These are phyloP conservation scores for Pecten maximus DNA, from an alignment of 2,888 invertebrate species.

Conservation along the genomic window DNA sequence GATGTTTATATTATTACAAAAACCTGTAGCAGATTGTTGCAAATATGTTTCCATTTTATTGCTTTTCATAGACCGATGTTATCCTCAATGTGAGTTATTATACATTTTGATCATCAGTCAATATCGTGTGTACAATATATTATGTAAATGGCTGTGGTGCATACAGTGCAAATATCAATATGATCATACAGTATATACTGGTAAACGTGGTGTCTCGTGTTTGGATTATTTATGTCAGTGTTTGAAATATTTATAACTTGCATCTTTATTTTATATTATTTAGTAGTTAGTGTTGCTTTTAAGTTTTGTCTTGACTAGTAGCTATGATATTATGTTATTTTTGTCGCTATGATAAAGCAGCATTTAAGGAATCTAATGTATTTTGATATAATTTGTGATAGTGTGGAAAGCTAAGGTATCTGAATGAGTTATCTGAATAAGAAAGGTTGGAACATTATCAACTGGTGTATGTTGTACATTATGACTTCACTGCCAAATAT, in stretches of 20 bases:
- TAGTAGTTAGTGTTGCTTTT: not conserved
- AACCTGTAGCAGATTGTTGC: not conserved
- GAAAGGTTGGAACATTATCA: no score
- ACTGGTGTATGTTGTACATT: no score
- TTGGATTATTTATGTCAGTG: not conserved
- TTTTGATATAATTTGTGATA: no score
- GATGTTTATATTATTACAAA: not conserved
- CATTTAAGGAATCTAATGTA: not conserved
- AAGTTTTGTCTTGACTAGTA: not conserved
- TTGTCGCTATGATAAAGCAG: not conserved
- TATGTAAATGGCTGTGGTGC: not conserved
- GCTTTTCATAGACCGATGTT: not conserved
- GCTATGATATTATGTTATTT: not conserved
- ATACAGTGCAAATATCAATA: not conserved
- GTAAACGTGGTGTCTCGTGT: not conserved
- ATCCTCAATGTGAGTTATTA: not conserved
- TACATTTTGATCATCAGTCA: not conserved
- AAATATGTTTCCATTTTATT: not conserved
- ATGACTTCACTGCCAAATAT: no score
- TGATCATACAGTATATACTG: not conserved
- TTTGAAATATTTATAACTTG: not conserved
- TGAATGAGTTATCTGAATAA: no score
- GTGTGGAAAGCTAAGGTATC: no score
- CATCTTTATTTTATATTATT: not conserved
- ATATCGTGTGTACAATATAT: constrained; percentile 13